Evolutionary conservation across 2,113 vertebrate genomes (phyloP), one percentile per base, ranked within the genome.

Genomic region (Sula dactylatra): DNA sequence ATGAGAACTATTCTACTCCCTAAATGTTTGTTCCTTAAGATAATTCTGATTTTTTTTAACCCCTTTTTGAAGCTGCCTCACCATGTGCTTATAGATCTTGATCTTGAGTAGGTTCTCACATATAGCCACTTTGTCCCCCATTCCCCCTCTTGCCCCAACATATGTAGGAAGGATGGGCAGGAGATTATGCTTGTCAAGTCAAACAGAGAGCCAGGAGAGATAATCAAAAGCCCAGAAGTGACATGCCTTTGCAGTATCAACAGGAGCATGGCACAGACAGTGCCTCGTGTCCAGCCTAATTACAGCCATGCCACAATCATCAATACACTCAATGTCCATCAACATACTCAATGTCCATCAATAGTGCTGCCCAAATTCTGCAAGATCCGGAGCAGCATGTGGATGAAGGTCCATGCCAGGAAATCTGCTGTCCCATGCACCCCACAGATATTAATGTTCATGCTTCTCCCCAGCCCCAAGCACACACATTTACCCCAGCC

Each of bases 241-340:
- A 34, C 13, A 27, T 78, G 36, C 8, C 50, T 50, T 55, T 14
- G 10, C n/a, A 47, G 32, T 34, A 73, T 16, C 50, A 58, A 58
- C 3, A 34, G 80, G 12, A 72, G 7, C 0, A 0, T 32, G 73
- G 18, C 49, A 69, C 1, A 20, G 38, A 17, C n/a, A 76, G 47
- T 16, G 47, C 26, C n/a, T 59, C 13, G 12, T 78, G 47, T 64
- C 74, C 77, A 78, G 34, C 17, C 16, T 26, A 29, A 36, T 31
- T 36, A 21, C 31, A 77, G 49, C 76, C 31, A 18, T 4, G 2
- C 32, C 76, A 49, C 31, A 61, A 9, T 19, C 58, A 70, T 6
- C 34, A 38, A 40, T 77, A 11, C 8, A 9, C 27, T 34, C 22
- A 0, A 1, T 25, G 67, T 32, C 47, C 12, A 44, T 44, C 42